Percentiles rank a stretch among this genome's conserved stretches.
Evolutionary conservation across 2,888 invertebrate species (phyloP).

Genomic region (Andrena hattorfiana): DNA sequence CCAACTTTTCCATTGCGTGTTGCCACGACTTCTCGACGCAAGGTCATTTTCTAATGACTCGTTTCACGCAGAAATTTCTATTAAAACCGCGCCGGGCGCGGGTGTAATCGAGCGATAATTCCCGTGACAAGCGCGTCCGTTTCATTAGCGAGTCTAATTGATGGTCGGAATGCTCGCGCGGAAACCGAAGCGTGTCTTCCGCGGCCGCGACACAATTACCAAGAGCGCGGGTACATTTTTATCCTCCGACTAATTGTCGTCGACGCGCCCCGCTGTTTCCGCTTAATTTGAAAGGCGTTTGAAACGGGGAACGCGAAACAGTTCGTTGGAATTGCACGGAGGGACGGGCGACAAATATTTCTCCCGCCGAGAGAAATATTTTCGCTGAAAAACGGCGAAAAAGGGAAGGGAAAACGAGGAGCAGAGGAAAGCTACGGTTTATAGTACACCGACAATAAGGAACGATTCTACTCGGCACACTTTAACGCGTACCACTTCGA

Average conservation of each 20-base stretch:
- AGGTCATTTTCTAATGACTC: not conserved
- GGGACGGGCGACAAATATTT: slow-evolving; percentile 4
- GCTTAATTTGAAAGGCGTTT: not conserved
- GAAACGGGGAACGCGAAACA: not conserved
- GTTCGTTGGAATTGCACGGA: not conserved
- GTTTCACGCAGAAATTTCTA: not conserved
- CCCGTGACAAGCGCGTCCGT: slow-evolving; percentile 23
- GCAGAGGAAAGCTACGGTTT: not conserved
- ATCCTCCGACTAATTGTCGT: slow-evolving; percentile 14
- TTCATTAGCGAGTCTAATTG: slow-evolving; percentile 45
- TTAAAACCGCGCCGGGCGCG: not conserved
- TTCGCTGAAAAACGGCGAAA: not conserved
- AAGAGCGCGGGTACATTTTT: not conserved
- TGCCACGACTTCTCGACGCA: too few relatives aligned
- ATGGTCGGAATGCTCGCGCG: slow-evolving; percentile 4
- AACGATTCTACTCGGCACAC: not conserved
- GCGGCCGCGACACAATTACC: slow-evolving; percentile 27
- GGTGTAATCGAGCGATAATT: slow-evolving; percentile 30
- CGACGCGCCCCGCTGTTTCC: not conserved
- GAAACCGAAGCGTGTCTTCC: slow-evolving; percentile 6
- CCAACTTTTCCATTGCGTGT: too few relatives aligned
- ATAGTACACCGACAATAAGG: not conserved
- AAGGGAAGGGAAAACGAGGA: too few relatives aligned
- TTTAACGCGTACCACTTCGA: not conserved
- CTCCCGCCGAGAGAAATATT: not conserved